phyloP scores from a whole-genome alignment of 2,888 invertebrate species.

The Brenthis ino region DNA sequence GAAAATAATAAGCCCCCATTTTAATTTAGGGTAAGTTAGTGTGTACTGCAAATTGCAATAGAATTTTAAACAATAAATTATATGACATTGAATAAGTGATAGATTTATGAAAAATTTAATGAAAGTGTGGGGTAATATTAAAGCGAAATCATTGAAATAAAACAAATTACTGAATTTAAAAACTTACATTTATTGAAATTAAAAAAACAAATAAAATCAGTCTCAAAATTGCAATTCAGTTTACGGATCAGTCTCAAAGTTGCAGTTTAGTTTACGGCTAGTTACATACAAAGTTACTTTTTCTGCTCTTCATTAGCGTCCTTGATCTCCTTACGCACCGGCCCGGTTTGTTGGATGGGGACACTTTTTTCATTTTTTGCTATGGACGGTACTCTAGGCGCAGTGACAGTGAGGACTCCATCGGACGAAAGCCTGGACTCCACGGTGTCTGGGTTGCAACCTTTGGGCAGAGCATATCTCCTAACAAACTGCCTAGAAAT shows the following conservation, averaged over 20 bases:
- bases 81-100: too few relatives aligned
- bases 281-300: not conserved
- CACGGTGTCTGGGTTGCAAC: conserved; percentile 84
- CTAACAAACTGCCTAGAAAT: conserved; percentile 88
- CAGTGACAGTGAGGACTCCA: conserved; percentile 86
- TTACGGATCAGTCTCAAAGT: conserved; percentile 20
- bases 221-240: conserved; percentile 17
- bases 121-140: conserved; percentile 4
- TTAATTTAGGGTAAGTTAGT: too few relatives aligned
- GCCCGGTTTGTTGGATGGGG: conserved; percentile 58
- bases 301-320: conserved; percentile 37
- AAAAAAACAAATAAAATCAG: conserved; percentile 28
- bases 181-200: too few relatives aligned
- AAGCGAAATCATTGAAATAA: conserved; percentile 3
- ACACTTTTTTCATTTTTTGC: conserved; percentile 53
- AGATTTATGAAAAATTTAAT: too few relatives aligned
- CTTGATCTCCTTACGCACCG: conserved; percentile 58
- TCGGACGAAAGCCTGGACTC: conserved; percentile 87
- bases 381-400: conserved; percentile 69
- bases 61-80: too few relatives aligned
- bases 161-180: conserved; percentile 11
- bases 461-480: conserved; percentile 87
- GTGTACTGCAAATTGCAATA: too few relatives aligned
- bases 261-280: too few relatives aligned
- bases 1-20: too few relatives aligned